Evolutionary conservation across 2,888 invertebrate species (phyloP).

Genomic region (Leptopilina drosophilae): DNA sequence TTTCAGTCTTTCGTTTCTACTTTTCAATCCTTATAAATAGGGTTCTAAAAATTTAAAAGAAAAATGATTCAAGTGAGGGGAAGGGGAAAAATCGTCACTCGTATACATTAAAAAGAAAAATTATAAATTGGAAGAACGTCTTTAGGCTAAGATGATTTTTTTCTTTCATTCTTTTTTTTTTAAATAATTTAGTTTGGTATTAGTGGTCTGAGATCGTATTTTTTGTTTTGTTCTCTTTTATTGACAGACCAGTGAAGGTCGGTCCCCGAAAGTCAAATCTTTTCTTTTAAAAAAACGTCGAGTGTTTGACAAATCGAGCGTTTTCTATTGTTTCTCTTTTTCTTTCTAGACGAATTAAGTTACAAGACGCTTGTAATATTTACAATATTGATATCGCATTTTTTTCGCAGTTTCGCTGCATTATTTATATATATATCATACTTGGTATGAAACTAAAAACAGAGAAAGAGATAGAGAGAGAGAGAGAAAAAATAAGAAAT

Average conservation of each 20-base stretch:
- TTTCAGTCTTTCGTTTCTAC: slow-evolving; percentile 29
- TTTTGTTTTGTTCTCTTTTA: slow-evolving; percentile 46
- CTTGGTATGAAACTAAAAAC: slow-evolving; percentile 60
- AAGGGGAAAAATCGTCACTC: neutral
- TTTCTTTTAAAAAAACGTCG: slow-evolving; percentile 47
- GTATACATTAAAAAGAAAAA: slow-evolving; percentile 30
- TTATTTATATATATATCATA: slow-evolving; percentile 11
- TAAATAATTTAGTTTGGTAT: slow-evolving; percentile 67
- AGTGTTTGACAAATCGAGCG: slow-evolving; percentile 56
- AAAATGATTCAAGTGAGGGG: neutral
- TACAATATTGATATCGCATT: slow-evolving; percentile 47
- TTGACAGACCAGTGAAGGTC: slow-evolving; percentile 12
- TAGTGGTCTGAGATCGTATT: slow-evolving; percentile 66
- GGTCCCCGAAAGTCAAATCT: neutral
- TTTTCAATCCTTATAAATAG: slow-evolving; percentile 34
- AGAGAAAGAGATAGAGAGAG: too few species aligned
- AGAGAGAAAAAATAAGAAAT: slow-evolving; percentile 43
- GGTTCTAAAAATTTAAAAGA: neutral
- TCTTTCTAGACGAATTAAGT: slow-evolving; percentile 58
- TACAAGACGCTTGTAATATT: slow-evolving; percentile 58
- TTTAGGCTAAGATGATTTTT: slow-evolving; percentile 48
- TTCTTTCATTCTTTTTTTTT: too few species aligned
- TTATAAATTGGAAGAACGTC: slow-evolving; percentile 48
- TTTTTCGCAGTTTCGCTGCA: slow-evolving; percentile 43
- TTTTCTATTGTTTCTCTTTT: slow-evolving; percentile 11